A percentile compares a stretch with the other conserved stretches of the same genome.
phyloP scores from a whole-genome alignment of 2,888 invertebrate species.

The Scaptodrosophila latifasciaeformis region DNA sequence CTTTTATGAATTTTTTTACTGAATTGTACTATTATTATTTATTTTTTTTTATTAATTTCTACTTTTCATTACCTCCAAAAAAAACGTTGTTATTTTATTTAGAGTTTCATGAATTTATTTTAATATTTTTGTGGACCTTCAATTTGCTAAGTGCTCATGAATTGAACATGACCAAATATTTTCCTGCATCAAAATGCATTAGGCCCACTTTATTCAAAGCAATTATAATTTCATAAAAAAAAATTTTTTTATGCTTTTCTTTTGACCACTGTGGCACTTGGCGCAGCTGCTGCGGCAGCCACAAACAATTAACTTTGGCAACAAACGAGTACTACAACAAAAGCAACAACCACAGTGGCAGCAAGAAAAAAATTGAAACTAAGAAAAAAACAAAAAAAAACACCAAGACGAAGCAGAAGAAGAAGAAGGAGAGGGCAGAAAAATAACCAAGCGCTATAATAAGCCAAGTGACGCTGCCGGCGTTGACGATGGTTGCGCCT shows the following conservation, averaged over 20 bases:
- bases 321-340: slow-evolving; percentile 54
- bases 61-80: too few species aligned
- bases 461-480: slow-evolving; percentile 4
- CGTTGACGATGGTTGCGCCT: slow-evolving; percentile 26
- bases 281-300: slow-evolving; percentile 42
- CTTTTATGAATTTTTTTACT: too few species aligned
- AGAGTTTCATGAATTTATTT: background rate
- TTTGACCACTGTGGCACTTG: slow-evolving; percentile 35
- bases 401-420: too few species aligned
- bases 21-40: too few species aligned
- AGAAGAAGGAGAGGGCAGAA: background rate
- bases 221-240: too few species aligned
- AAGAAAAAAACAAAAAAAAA: too few species aligned
- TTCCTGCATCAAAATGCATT: background rate
- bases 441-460: slow-evolving; percentile 5
- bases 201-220: too few species aligned
- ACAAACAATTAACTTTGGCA: slow-evolving; percentile 62
- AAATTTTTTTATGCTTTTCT: background rate
- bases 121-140: background rate
- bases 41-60: too few species aligned
- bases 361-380: background rate
- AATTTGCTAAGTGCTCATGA: too few species aligned
- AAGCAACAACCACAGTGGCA: slow-evolving; percentile 14
- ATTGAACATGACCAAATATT: background rate
- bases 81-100: background rate